Conservation (phyloP, 2,113 vertebrate species). For the Amblyornis subalaris region DNA sequence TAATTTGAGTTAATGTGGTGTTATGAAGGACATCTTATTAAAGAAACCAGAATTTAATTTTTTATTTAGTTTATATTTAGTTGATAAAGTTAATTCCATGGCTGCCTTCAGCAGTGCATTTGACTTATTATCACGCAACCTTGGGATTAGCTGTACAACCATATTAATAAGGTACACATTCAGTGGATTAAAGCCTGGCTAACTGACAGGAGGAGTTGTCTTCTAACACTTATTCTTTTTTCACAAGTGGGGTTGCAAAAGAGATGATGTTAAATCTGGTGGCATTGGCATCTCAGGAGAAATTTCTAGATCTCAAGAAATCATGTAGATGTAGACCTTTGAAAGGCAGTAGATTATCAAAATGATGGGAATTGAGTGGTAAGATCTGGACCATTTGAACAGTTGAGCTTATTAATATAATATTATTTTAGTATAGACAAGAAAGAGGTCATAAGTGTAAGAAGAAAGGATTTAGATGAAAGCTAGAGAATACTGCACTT, state of each 20-base stretch:
- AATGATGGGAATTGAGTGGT: not conserved
- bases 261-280: not conserved
- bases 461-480: not conserved
- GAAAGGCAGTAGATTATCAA: not conserved
- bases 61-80: not conserved
- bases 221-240: not conserved
- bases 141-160: not conserved
- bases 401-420: not conserved
- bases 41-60: conserved; percentile 10
- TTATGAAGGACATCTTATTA: conserved; percentile 11
- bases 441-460: not conserved
- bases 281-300: not conserved
- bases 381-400: not conserved
- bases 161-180: not conserved
- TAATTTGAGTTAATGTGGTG: not conserved
- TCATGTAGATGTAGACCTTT: not conserved
- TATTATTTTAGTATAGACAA: not conserved
- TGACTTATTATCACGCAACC: not conserved
- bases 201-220: not conserved
- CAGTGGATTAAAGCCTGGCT: not conserved
- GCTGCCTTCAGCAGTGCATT: not conserved
- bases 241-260: not conserved
- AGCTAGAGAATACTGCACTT: not conserved
- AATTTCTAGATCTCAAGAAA: not conserved
- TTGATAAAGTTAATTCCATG: not conserved